Base-by-base conservation (phyloP, 2,888 invertebrate species). In the Lamellibrachia columna region DNA sequence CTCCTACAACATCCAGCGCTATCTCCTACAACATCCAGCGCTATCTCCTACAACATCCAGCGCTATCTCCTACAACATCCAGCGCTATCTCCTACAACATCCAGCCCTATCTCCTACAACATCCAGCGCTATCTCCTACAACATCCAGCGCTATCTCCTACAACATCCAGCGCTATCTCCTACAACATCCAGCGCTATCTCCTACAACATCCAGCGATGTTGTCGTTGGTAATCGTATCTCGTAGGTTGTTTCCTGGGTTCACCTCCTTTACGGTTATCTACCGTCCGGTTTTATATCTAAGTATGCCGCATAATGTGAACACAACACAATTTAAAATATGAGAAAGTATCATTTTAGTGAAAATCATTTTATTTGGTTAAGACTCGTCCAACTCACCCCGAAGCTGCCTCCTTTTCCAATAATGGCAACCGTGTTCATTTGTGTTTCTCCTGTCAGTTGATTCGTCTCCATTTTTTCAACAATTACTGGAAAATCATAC, bases 361-460 rank as follows among this genome's bases (percentile, higher is more conserved):
- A 40, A 40, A 40, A 40, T 0, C 40, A 40, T 40, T 40, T 40
- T 40, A 40, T 40, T 40, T 40, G 40, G 40, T 40, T 40, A 40
- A 40, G 40, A 40, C 40, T 40, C 40, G 40, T 40, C 55, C 75
- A 75, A 93, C 95, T 94, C 93, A 96, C 96, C 94, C 96, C 96
- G 94, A 96, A 96, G 92, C 96, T 96, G 94, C 95, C 95, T 28
- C 96, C 96, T 93, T 95, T 95, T 75, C 95, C 94, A 95, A 96
- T 95, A 40, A 96, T 95, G 8, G 95, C 95, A 2, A 95, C 96
- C 7, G 95, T 96, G 91, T 95, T 94, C 11, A 95, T 94, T 52
- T 94, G 94, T 0, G 95, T 93, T 53, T 95, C 95, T 9, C 96
- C 96, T 0, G 95, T 96, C 91, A 95, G 95, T 0, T 95, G 95